Conservation (phyloP, 2,888 invertebrate species). For the Phorcus lineatus region DNA sequence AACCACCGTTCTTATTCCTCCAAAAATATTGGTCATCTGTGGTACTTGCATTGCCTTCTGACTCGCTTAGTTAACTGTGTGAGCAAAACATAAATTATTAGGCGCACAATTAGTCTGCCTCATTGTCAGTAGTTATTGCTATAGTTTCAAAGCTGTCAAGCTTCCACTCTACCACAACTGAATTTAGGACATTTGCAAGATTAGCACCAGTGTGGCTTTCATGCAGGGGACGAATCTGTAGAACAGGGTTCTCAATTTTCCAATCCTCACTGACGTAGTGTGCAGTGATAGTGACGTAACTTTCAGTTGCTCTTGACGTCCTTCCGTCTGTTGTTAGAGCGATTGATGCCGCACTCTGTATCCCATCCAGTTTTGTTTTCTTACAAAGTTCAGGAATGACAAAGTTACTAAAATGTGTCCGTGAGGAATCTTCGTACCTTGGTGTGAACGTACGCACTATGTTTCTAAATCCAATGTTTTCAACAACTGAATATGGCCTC, state of each 20-base stretch:
- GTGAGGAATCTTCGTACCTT: too few relatives aligned
- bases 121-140: conserved; percentile 38
- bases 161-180: conserved; percentile 25
- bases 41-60: too few relatives aligned
- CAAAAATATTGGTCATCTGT: too few relatives aligned
- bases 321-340: conserved; percentile 42
- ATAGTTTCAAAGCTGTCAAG: conserved; percentile 20
- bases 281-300: conserved; percentile 40
- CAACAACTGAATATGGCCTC: conserved; percentile 13
- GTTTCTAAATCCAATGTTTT: conserved; percentile 15
- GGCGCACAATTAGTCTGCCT: conserved; percentile 1
- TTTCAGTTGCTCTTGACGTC: conserved; percentile 40
- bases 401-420: too few relatives aligned
- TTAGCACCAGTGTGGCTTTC: conserved; percentile 37
- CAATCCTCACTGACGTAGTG: conserved; percentile 37
- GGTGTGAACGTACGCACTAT: neutral
- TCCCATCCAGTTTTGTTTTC: too few relatives aligned
- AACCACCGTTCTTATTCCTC: too few relatives aligned
- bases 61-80: too few relatives aligned
- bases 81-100: conserved; percentile 32
- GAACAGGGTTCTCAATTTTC: conserved; percentile 30
- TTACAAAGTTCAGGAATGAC: too few relatives aligned
- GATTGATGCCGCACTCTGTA: conserved; percentile 22
- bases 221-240: conserved; percentile 32
- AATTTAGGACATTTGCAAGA: conserved; percentile 24